Percentiles rank a stretch among this genome's conserved stretches.
Evolutionary conservation across 1,140 invertebrate genomes (phyloP).

Genomic region (Leptopilina clavipes): DNA sequence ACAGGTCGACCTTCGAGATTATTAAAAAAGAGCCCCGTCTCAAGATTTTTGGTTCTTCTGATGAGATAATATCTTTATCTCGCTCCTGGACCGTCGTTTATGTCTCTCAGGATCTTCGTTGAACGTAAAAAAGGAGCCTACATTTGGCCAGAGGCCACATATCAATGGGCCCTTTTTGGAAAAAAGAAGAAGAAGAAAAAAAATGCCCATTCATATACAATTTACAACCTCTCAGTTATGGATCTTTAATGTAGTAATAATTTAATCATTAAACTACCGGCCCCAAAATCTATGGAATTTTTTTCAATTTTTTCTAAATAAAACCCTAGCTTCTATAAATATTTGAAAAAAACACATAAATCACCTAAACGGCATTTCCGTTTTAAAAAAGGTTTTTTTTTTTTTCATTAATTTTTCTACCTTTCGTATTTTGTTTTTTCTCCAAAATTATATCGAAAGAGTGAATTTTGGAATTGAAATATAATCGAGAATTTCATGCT

Average conservation of each 20-base stretch:
- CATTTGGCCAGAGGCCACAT: not conserved
- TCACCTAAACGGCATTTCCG: not conserved
- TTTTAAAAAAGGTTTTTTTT: no score
- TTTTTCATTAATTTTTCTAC: no score
- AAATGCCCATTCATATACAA: constrained; percentile 28
- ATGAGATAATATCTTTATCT: constrained; percentile 53
- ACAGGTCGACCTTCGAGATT: constrained; percentile 56
- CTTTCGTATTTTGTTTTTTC: not conserved
- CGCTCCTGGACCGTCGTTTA: constrained; percentile 45
- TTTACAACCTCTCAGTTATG: constrained; percentile 20
- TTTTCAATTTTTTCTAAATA: not conserved
- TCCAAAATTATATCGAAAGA: not conserved
- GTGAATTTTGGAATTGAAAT: not conserved
- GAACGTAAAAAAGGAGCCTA: constrained; percentile 39
- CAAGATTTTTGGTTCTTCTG: constrained; percentile 59
- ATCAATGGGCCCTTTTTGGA: constrained; percentile 26
- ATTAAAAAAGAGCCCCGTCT: constrained; percentile 56
- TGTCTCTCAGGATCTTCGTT: constrained; percentile 38
- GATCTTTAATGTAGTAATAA: constrained; percentile 17
- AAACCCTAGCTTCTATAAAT: not conserved
- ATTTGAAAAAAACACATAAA: not conserved
- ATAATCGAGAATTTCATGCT: not conserved
- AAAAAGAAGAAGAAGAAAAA: no score
- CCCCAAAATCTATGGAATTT: not conserved
- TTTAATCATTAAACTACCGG: not conserved